Evolutionary conservation across 2,888 invertebrate genomes (phyloP).

Genomic region (Mellilla xanthometata): DNA sequence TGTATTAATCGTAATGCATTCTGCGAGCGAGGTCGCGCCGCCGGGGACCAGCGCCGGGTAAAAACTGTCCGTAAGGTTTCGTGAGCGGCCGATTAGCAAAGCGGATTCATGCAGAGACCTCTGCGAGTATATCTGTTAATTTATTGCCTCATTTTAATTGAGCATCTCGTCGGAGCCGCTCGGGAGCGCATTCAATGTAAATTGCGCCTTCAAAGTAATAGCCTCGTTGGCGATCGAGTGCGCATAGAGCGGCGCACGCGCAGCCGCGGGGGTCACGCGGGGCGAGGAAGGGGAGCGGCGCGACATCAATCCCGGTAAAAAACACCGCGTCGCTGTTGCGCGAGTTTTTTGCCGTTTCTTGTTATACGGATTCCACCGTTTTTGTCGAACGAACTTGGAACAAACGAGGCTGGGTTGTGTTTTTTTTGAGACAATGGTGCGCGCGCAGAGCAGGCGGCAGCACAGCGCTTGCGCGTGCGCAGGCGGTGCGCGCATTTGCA

Average conservation of each 20-base stretch:
- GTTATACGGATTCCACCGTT: conserved; percentile 70
- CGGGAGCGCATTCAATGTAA: conserved; percentile 73
- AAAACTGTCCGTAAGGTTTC: conserved; percentile 17
- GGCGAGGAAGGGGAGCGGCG: conserved; percentile 24
- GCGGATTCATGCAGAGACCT: conserved; percentile 29
- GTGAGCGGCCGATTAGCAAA: conserved; percentile 20
- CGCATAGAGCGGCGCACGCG: conserved; percentile 21
- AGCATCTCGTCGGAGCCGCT: conserved; percentile 47
- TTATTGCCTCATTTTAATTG: conserved; percentile 76
- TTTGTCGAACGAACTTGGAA: conserved; percentile 63
- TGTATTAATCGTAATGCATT: too few species aligned
- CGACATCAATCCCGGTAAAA: conserved; percentile 71
- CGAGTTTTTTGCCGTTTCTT: conserved; percentile 69
- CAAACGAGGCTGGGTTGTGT: conserved; percentile 58
- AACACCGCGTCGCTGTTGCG: conserved; percentile 44
- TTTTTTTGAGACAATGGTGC: conserved; percentile 65
- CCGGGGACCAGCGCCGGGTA: background rate
- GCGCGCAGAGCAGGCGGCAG: too few species aligned
- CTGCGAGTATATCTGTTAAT: conserved; percentile 55
- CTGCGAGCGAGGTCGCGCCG: too few species aligned
- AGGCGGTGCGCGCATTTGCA: conserved; percentile 67
- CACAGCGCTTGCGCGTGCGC: conserved; percentile 63
- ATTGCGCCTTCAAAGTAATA: conserved; percentile 67
- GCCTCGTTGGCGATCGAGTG: conserved; percentile 57
- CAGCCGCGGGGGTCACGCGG: conserved; percentile 29